Percentiles rank a stretch among this genome's conserved stretches.
phyloP scores from a whole-genome alignment of 2,797 vertebrate genomes.

The Morus bassanus region DNA sequence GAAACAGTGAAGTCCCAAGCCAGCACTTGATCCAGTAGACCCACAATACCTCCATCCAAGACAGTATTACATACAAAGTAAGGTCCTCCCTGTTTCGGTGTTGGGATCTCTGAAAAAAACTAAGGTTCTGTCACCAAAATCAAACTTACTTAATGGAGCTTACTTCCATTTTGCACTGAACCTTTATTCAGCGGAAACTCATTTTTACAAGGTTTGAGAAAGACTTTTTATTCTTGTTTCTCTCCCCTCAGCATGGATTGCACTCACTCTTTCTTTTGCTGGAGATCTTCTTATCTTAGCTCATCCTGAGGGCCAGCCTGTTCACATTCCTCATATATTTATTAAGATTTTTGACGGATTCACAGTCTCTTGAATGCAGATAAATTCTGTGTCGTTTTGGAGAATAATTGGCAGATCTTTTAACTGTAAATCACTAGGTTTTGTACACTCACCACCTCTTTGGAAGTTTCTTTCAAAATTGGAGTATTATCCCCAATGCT shows the following conservation, averaged over 20 bases:
- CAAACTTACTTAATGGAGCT: not conserved
- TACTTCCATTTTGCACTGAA: not conserved
- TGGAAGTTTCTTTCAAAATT: not conserved
- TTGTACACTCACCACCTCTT: not conserved
- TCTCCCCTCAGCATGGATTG: not conserved
- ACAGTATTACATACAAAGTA: not conserved
- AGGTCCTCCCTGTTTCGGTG: not conserved
- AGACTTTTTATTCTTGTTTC: not conserved
- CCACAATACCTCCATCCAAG: not conserved
- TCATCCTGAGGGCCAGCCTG: not conserved
- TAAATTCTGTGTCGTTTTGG: not conserved
- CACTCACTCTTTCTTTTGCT: not conserved
- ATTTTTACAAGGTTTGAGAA: not conserved
- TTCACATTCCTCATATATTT: not conserved
- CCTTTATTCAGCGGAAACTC: not conserved
- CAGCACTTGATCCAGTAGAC: not conserved
- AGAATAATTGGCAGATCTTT: not conserved
- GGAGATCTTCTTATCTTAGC: not conserved
- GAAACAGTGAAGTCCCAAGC: not conserved
- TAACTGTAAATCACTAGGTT: not conserved
- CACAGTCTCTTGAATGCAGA: not conserved
- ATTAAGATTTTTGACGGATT: not conserved
- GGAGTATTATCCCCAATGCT: not conserved
- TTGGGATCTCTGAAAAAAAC: not conserved
- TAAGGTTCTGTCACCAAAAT: not conserved